These are phyloP conservation scores for Corythoichthys intestinalis DNA, from an alignment of 2,113 vertebrate genomes.

Conservation along the genomic window DNA sequence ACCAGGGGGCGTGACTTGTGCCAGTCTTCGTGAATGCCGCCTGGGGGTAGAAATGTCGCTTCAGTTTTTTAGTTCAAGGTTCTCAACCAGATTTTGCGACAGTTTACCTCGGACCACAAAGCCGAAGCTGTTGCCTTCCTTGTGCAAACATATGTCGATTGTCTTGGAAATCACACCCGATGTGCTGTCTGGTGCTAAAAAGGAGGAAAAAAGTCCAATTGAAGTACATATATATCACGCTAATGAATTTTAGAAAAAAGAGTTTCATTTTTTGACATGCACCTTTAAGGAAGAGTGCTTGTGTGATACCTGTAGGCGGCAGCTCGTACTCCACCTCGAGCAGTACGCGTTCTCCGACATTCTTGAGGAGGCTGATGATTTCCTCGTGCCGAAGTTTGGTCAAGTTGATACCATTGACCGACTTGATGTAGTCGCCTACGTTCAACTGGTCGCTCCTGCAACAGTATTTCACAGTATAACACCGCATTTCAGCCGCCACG, in stretches of 20 bases:
- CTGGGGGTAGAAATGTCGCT: slow-evolving; percentile 19
- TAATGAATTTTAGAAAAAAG: background rate
- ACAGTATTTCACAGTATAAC: no score
- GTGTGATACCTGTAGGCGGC: slow-evolving; percentile 72
- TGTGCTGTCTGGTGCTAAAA: slow-evolving; percentile 83
- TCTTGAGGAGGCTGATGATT: slow-evolving; percentile 94
- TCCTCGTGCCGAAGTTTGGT: slow-evolving; percentile 93
- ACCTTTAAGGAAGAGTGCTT: no score
- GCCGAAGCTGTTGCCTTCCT: slow-evolving; percentile 95
- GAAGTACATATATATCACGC: background rate
- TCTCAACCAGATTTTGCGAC: background rate
- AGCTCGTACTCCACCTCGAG: slow-evolving; percentile 97
- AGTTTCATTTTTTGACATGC: background rate
- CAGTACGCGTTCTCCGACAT: slow-evolving; percentile 91
- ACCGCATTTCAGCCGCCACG: no score
- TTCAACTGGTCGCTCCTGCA: slow-evolving; percentile 91
- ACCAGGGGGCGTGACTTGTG: slow-evolving; percentile 90
- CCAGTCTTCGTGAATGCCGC: slow-evolving; percentile 89
- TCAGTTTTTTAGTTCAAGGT: background rate
- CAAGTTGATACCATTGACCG: slow-evolving; percentile 94
- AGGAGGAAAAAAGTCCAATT: background rate
- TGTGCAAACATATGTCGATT: slow-evolving; percentile 92
- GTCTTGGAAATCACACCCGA: slow-evolving; percentile 92
- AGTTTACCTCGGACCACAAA: slow-evolving; percentile 90
- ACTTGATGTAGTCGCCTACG: slow-evolving; percentile 93